These are phyloP conservation scores for Pogonophryne albipinna DNA, from an alignment of 2,797 vertebrate genomes.

Conservation along the genomic window DNA sequence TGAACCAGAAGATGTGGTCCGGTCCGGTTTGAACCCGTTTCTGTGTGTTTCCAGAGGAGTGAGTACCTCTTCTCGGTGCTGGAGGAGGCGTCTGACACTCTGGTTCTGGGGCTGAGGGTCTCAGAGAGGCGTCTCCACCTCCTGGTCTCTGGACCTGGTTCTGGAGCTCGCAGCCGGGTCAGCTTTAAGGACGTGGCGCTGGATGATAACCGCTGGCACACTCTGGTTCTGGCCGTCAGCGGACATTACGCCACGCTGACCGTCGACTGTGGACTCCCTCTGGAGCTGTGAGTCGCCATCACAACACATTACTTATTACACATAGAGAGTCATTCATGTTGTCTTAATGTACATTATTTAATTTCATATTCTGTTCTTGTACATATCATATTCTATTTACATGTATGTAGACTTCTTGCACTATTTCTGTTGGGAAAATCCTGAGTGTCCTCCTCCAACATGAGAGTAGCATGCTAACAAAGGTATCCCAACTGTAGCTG, in stretches of 20 bases:
- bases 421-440: no score
- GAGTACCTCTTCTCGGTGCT: slow-evolving; percentile 91
- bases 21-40: background rate
- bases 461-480: no score
- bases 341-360: no score
- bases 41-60: slow-evolving; percentile 83
- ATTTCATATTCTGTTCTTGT: no score
- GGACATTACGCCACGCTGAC: slow-evolving; percentile 87
- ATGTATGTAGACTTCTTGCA: no score
- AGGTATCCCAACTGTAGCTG: no score
- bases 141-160: slow-evolving; percentile 58
- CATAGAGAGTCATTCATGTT: no score
- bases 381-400: no score
- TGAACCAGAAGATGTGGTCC: background rate
- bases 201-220: slow-evolving; percentile 91
- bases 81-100: slow-evolving; percentile 75
- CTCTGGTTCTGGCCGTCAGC: slow-evolving; percentile 88
- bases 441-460: no score
- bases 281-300: slow-evolving; percentile 88
- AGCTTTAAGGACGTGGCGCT: slow-evolving; percentile 86
- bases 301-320: background rate
- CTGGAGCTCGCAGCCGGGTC: slow-evolving; percentile 77
- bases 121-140: slow-evolving; percentile 88
- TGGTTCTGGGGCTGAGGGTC: slow-evolving; percentile 89
- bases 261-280: slow-evolving; percentile 88